Evolutionary conservation across 1,140 invertebrate genomes (phyloP), one percentile per base, ranked within the genome.

Genomic region (Trypoxylus dichotomus): DNA sequence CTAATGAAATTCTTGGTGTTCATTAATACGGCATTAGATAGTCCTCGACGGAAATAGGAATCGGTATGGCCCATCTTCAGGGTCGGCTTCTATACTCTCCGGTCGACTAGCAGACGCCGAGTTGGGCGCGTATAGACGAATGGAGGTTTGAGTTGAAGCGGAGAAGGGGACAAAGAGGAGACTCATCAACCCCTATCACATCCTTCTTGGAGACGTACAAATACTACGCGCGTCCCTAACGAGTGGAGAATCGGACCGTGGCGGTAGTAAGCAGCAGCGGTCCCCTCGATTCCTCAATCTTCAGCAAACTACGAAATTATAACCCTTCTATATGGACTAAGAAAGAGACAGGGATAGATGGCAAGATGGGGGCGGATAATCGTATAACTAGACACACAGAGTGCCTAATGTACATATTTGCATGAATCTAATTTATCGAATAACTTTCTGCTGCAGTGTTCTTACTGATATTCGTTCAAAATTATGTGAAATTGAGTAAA

Each of bases 1-100:
- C 90, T 90, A 90, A 90, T 90, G 89, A 90, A 90, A 90, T 90
- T 90, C 89, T 90, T 90, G 89, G 86, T 90, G 89, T 90, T 90
- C 89, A 90, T 90, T 90, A 90, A 90, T 90, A 90, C 88, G 88
- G 87, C 89, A 90, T 90, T 90, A 90, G 80, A 63, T 63, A 63
- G 58, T 63, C 58, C 54, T 76, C 32, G 63, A 76, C 47, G 63
- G 43, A 63, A 60, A 29, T 27, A 58, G 29, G 75, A 76, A 76
- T 76, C 63, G 75, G 29, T 76, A 21, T 76, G 54, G 43, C 75
- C 27, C 24, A 58, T 27, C 75, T 60, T 60, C 47, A 27, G 74
- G 42, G 58, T 63, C 21, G 73, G 13, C 19, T 74, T 42, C 13
- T 71, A 19, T 32, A 32, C 11, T 3, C 10, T 73, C 29, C 37